Conservation (phyloP, 2,888 invertebrate genomes). For the Mactromeris polynyma region DNA sequence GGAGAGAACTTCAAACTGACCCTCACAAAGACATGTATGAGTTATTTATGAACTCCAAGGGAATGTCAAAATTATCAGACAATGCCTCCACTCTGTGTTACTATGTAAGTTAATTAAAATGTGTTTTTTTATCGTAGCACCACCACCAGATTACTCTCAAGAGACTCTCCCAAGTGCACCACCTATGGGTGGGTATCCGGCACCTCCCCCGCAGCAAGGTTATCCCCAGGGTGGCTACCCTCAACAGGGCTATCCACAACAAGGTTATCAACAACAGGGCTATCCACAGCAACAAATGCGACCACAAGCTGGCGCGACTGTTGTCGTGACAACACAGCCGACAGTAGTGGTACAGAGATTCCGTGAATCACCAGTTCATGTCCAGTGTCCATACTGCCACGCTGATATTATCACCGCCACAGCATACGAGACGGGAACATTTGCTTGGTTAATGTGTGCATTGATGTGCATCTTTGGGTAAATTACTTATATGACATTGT, state of each 20-base stretch:
- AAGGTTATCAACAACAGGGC: conserved; percentile 53
- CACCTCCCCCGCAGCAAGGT: neutral
- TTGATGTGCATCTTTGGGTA: conserved; percentile 85
- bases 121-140: neutral
- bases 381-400: conserved; percentile 84
- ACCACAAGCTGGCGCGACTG: conserved; percentile 54
- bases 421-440: conserved; percentile 83
- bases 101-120: neutral
- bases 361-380: conserved; percentile 80
- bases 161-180: neutral
- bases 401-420: conserved; percentile 84
- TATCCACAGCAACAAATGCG: conserved; percentile 49
- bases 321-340: conserved; percentile 79
- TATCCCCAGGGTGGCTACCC: conserved; percentile 20
- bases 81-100: neutral
- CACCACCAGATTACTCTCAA: conserved; percentile 7
- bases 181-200: neutral
- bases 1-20: neutral
- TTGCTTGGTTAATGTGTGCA: conserved; percentile 84
- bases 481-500: conserved; percentile 59
- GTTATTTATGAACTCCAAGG: neutral
- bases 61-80: neutral
- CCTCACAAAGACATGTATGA: neutral
- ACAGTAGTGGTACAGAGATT: conserved; percentile 78
- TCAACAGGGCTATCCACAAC: conserved; percentile 26